Base-by-base conservation (phyloP, 2,888 invertebrate genomes). In the Druceiella hillmani region DNA sequence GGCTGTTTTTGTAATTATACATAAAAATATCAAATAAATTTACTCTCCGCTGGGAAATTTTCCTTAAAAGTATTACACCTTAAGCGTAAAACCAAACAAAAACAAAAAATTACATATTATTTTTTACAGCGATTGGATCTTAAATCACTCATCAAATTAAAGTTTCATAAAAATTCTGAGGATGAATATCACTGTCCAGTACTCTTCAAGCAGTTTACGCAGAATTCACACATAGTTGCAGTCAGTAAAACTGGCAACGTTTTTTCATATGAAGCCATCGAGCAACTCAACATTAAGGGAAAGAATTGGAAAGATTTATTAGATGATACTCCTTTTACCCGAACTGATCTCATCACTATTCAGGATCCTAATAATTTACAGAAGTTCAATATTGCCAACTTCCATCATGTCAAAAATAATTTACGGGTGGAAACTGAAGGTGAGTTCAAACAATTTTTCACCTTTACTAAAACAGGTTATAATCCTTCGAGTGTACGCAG, bases 301-400 rank as follows among this genome's bases (percentile, higher is more conserved):
- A 87, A 87, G 51, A 92, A 92, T 57, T 94, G 88, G 83, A 90
- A 87, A 55, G 99, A 99, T 67, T 77, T 99, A 22, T 70, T 99
- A 7, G 85, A 79, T 47, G 97, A 98, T 59, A 80, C 83, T 46
- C 81, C 91, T 1, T 99, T 98, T 60, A 74, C 78, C 9, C 78
- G 91, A 45, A 84, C 78, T 53, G 97, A 99, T 58, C 81, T 99
- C 5, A 91, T 99, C 39, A 83, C 83, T 0, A 77, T 99, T 51
- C 95, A 94, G 56, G 85, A 99, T 64, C 97, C 98, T 0, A 81
- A 78, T 36, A 79, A 92, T 61, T 74, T 95, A 45, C 78, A 79
- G 20, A 99, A 99, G 62, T 98, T 95, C 59, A 97, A 99, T 70
- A 84, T 98, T 47, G 85, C 92, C 0, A 79, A 74, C 14, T 99